A percentile compares a stretch with the other conserved stretches of the same genome.
These are phyloP conservation scores for Bergia sp. DNA, from an alignment of 92 coral and sea anemone species.

Conservation along the genomic window DNA sequence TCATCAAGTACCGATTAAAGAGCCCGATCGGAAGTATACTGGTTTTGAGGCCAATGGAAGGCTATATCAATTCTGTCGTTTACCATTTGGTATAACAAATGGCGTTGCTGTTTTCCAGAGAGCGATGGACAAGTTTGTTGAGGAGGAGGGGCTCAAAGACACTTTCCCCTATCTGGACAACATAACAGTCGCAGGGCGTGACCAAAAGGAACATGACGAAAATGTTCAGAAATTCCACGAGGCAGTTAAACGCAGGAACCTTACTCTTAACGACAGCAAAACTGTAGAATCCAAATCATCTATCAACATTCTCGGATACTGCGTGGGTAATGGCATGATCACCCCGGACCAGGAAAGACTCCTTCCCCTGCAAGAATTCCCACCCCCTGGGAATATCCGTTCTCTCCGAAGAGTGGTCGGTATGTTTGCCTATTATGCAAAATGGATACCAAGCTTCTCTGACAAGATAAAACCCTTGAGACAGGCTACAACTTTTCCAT, in stretches of 20 bases:
- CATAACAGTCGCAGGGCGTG: conserved; percentile 49
- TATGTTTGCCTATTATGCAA: not conserved
- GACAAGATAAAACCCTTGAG: conserved; percentile 48
- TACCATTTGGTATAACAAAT: conserved; percentile 62
- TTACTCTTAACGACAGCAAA: too few relatives aligned
- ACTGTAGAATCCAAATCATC: too few relatives aligned
- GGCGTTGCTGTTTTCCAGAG: conserved; percentile 62
- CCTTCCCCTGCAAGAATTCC: not conserved
- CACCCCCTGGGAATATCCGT: conserved; percentile 1
- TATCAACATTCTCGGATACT: too few relatives aligned
- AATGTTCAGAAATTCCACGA: conserved; percentile 2
- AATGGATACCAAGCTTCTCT: conserved; percentile 48
- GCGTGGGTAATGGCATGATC: too few relatives aligned
- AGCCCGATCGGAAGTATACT: conserved; percentile 51
- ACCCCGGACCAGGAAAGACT: too few relatives aligned
- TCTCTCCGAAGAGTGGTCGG: not conserved
- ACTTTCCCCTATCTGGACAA: conserved; percentile 54
- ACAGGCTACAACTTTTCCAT: conserved; percentile 44
- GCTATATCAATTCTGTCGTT: conserved; percentile 55
- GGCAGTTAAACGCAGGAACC: not conserved
- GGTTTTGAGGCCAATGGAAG: conserved; percentile 56
- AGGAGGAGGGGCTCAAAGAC: conserved; percentile 43
- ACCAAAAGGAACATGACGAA: conserved; percentile 4
- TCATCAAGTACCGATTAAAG: conserved; percentile 62
- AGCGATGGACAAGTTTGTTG: conserved; percentile 51